These are phyloP conservation scores for Eristalis pertinax DNA, from an alignment of 2,888 invertebrate genomes.

Conservation along the genomic window DNA sequence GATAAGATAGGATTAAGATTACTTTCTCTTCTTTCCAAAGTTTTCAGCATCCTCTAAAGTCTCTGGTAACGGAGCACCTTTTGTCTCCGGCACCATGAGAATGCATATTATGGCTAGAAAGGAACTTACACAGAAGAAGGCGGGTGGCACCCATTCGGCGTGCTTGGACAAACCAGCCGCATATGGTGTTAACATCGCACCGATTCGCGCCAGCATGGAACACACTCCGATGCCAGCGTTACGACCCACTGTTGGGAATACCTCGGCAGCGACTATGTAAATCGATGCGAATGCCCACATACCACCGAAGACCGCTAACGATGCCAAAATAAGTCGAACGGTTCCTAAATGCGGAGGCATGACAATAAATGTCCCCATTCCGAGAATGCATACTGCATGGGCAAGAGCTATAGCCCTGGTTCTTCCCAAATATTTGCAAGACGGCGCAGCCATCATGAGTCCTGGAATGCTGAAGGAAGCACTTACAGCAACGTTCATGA, in stretches of 20 bases:
- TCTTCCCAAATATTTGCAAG: conserved; percentile 86
- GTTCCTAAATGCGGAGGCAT: conserved; percentile 79
- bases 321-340: conserved; percentile 78
- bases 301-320: conserved; percentile 89
- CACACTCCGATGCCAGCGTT: conserved; percentile 91
- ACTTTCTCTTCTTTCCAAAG: conserved; percentile 80
- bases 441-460: conserved; percentile 82
- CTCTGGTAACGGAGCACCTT: conserved; percentile 85
- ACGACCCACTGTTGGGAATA: conserved; percentile 92
- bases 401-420: conserved; percentile 85
- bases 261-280: conserved; percentile 91
- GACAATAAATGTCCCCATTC: conserved; percentile 86
- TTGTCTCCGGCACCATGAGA: conserved; percentile 84
- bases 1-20: neutral
- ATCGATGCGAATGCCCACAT: conserved; percentile 90
- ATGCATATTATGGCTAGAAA: conserved; percentile 86
- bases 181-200: conserved; percentile 91
- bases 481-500: conserved; percentile 90
- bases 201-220: conserved; percentile 91
- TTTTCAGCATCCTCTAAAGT: conserved; percentile 89
- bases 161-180: conserved; percentile 85
- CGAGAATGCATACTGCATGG: conserved; percentile 84
- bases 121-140: conserved; percentile 86
- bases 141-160: conserved; percentile 85
- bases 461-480: conserved; percentile 86